Base-by-base conservation (phyloP, 1,140 invertebrate genomes). In the Helicoverpa armigera region DNA sequence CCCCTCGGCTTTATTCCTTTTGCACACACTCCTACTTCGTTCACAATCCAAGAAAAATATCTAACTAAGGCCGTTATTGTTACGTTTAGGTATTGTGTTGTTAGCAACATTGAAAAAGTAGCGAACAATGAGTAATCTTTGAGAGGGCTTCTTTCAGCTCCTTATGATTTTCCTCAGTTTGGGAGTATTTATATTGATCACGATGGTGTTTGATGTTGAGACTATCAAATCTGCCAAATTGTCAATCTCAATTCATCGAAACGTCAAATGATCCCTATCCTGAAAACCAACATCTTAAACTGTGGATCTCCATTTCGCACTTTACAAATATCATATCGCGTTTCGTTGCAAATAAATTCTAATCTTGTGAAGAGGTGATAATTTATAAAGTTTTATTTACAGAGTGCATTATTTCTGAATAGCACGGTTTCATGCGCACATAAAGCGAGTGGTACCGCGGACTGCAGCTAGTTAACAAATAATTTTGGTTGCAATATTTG, bases 1-100 rank as follows among this genome's bases (percentile, higher is more conserved):
- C 82, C 84, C 82, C 83, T 84, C 78, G 51, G 65, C 75, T 87
- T 86, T 85, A 86, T 86, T 89, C 72, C 82, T 86, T 78, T 75
- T 79, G 61, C 76, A 61, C 82, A 63, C 51, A 70, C 73, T 67
- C 53, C 43, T 67, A 67, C 58, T 29, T 51, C 60, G 58, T 51
- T 51, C 23, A 35, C 48, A 43, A 67, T 77, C 54, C 51, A 65
- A 77, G 74, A 77, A 77, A 77, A 65, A 63, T 61, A 75, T 18
- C 58, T 61, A 63, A 54, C 29, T 50, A 63, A 67, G 12, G n/a
- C 54, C 48, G 60, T 77, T 75, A 65, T 53, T 65, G 75, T 56
- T 67, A 18, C 61, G 9, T 67, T 77, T 43, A 35, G 3, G 35
- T 50, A 18, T 43, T 77, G 14, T 65, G 43, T 77, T 77, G 60